Evolutionary conservation across 2,113 vertebrate genomes (phyloP), one percentile per base, ranked within the genome.

Genomic region (Charadrius vociferus): DNA sequence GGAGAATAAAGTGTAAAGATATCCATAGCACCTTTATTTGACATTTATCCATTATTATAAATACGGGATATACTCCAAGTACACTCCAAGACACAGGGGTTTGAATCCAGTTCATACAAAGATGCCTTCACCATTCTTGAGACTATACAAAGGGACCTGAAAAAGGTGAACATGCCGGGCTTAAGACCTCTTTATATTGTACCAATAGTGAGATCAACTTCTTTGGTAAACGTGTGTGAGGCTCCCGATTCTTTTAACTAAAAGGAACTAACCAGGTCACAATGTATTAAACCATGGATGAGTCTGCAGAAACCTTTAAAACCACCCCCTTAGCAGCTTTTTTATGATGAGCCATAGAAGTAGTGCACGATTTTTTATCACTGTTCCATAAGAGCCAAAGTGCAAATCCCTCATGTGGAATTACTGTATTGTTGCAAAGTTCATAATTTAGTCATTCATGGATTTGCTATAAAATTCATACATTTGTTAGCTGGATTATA

Each of bases 381-480:
- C 11, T 67, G 7, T 75, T 91, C 65, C 75, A 0, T 17, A 67
- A 84, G 22, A 50, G 14, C 30, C 36, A 52, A 86, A 81, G 61
- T 37, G 7, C 22, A 81, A 79, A 26, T 92, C 50, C 19, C 39
- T 65, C 43, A 14, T 50, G 24, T 86, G 41, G 8, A 83, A 81
- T 94, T 95, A 93, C 63, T 34, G 26, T 34, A 79, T 67, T 65
- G 22, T 78, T 86, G 11, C 29, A 59, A 94, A 88, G 67, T 85
- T 91, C n/a, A 29, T 91, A 59, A 92, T 84, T 92, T 88, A 95
- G 75, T 93, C 55, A 90, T 95, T 83, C 75, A 86, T 62, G 62
- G 37, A 79, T 82, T 83, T 96, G 6, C 37, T 63, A 27, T 43
- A 68, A 93, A 86, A 96, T 85, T 21, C 52, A 58, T 56, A 79